Base-by-base conservation (phyloP, 1,140 invertebrate species). In the Drosophila pachea region DNA sequence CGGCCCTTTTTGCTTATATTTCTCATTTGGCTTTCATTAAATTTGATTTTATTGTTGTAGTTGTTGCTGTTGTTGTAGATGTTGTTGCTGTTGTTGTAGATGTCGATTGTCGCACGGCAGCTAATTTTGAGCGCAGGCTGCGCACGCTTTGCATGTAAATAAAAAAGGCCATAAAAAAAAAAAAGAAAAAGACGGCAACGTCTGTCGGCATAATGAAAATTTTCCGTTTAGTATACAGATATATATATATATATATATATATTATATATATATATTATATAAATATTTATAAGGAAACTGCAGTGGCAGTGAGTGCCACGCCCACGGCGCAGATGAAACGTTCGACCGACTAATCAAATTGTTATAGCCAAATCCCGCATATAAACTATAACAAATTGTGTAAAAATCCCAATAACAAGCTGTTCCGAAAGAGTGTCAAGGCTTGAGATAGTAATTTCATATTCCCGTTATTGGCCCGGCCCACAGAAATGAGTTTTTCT, bases 391-490 rank as follows among this genome's bases (percentile, higher is more conserved):
- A 59, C 35, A 40, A 58, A 65, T 45, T 55, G 43, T 35, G 53
- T 66, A 38, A 59, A 67, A 66, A 66, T 64, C 47, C 43, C 29
- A 54, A 62, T 31, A 55, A 49, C 40, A 43, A 16, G 40, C 40
- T 14, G 12, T 45, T 49, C 62, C 52, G 49, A 49, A 78, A 84
- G 79, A 84, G 81, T 84, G 79, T 84, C 79, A 84, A 84, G 79
- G 79, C 79, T 84, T 79, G 76, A 22, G 22, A 55, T 76, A 86
- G 22, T 61, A 76, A 84, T 74, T 76, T 74, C 64, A 62, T 49
- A 45, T 53, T 59, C 38, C 76, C 76, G 63, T 59, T 54, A 52
- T 59, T 60, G 49, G 73, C 62, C 71, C 69, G 77, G 74, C 64
- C 63, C 68, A 60, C 65, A 76, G 53, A 71, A 79, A 84, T 73